phyloP scores from a whole-genome alignment of 2,113 vertebrate species.

The Cariama cristata region DNA sequence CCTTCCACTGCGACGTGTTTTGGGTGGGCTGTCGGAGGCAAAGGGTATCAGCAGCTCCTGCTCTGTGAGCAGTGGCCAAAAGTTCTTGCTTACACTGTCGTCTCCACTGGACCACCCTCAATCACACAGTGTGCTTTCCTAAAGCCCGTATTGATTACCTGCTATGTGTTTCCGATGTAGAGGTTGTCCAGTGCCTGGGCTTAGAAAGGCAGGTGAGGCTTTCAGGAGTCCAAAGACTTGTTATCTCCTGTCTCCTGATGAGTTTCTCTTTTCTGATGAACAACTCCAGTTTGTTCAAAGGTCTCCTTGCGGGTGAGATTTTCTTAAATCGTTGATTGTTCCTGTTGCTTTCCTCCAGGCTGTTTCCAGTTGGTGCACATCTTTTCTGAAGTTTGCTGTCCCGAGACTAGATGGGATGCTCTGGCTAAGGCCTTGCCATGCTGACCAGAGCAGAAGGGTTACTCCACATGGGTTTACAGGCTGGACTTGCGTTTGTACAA shows the following conservation, averaged over 20 bases:
- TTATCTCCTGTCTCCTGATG: background rate
- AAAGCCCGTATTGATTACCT: rapidly evolving
- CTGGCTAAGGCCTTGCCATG: background rate
- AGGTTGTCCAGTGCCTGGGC: background rate
- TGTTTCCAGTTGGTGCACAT: background rate
- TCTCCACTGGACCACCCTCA: background rate
- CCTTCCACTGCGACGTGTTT: background rate
- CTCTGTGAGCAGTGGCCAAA: background rate
- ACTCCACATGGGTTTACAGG: background rate
- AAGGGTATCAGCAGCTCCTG: background rate
- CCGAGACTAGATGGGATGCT: background rate
- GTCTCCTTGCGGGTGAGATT: background rate
- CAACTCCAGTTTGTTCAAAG: background rate
- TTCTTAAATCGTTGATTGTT: background rate
- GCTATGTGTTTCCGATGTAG: background rate
- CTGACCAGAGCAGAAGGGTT: background rate
- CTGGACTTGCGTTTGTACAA: background rate
- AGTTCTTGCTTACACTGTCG: background rate
- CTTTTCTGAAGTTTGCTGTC: background rate
- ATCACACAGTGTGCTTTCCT: background rate
- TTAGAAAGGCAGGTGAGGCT: background rate
- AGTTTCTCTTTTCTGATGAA: background rate
- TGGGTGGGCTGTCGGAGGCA: background rate
- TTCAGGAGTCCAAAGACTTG: background rate
- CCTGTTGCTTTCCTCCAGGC: background rate